Base-by-base conservation (phyloP, 1,140 invertebrate species). In the Brachionus asplanchnoidis region DNA sequence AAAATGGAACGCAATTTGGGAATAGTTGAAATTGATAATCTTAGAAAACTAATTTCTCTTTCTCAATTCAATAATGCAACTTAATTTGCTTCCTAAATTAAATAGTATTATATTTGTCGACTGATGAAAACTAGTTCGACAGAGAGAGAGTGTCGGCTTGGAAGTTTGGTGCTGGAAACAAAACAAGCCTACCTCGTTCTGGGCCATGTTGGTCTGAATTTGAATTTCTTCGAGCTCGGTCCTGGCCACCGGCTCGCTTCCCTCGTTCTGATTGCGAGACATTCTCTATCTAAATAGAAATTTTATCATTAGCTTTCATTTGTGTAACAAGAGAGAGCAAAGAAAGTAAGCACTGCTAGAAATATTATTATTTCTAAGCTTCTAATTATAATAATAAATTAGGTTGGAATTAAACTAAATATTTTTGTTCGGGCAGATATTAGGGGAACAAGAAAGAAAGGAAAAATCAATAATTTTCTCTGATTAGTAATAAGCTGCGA, bases 171-270 rank as follows among this genome's bases (percentile, higher is more conserved):
- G 26, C 32, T 75, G n/a, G 20, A 20, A 23, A 9, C n/a, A 68
- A 32, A 56, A 50, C 42, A 6, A 44, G 79, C 77, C 86, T 86
- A 88, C 87, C 85, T 87, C 95, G 94, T 97, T 95, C 87, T 95
- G 96, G 86, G 93, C 92, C 90, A 95, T 92, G 87, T 94, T 94
- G 85, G 94, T 92, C 89, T 93, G 94, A 88, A 95, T 92, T 90
- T 97, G 95, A 85, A 97, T 90, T 90, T 96, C 94, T 88, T 97
- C 94, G 85, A 97, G 91, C 89, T 97, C 95, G 73, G 95, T 94
- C 88, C 17, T 80, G 23, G 78, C 20, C 42, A 75, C 70, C 36
- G 70, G 70, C 17, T 75, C 70, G 66, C 11, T n/a, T 68, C 4
- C 53, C 20, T 4, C 53, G 23, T 56, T 56, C 53, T 56, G 53